These are phyloP conservation scores for Acinonyx jubatus DNA, from an alignment of 2,113 vertebrate species.

Conservation along the genomic window DNA sequence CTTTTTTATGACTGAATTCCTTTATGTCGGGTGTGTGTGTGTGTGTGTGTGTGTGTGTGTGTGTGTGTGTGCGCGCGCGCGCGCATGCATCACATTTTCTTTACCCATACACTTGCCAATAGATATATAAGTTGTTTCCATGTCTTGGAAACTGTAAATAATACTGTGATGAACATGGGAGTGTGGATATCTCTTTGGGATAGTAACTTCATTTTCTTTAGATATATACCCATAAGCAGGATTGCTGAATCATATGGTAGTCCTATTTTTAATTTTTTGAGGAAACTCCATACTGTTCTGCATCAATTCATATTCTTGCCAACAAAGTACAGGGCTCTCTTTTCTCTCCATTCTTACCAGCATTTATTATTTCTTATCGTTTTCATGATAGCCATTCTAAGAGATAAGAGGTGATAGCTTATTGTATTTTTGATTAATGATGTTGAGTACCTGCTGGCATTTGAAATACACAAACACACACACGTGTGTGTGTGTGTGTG, in stretches of 20 bases:
- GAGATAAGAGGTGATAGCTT: not conserved
- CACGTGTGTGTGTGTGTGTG: not conserved
- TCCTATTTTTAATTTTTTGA: not conserved
- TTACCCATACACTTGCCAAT: not conserved
- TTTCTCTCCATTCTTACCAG: not conserved
- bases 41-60: not conserved
- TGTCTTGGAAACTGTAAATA: not conserved
- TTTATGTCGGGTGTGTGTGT: not conserved
- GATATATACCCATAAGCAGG: not conserved
- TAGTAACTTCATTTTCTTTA: not conserved
- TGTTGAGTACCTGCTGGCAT: not conserved
- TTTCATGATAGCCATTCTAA: not conserved
- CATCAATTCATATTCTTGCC: not conserved
- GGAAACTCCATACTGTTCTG: not conserved
- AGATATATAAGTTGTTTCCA: not conserved
- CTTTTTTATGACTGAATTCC: not conserved
- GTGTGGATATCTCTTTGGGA: not conserved
- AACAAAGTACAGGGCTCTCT: not conserved
- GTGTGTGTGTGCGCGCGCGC: too few species aligned
- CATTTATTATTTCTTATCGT: not conserved
- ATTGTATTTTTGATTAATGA: not conserved
- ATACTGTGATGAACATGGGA: not conserved
- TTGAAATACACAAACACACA: not conserved
- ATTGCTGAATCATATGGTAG: not conserved
- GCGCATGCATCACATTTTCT: not conserved